Base-by-base conservation (phyloP, 1,140 invertebrate genomes). In the Charaxes varanes region DNA sequence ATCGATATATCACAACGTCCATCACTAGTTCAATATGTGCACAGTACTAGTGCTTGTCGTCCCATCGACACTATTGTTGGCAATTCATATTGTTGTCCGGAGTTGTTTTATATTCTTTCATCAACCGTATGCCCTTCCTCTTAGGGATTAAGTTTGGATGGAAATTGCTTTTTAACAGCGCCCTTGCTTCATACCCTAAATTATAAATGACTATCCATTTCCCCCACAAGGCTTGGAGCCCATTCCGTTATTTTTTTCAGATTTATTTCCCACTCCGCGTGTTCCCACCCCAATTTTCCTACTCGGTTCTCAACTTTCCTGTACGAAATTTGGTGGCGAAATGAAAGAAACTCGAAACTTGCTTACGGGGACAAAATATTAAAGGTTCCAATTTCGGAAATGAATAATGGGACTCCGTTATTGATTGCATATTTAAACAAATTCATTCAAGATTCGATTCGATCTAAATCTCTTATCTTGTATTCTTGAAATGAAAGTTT, bases 51-150 rank as follows among this genome's bases (percentile, higher is more conserved):
- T 19, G 42, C 27, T 44, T 50, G 46, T 58, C 54, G 50, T 55
- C 38, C 12, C 38, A 41, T 47, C 36, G 22, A 41, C 22, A 44
- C 58, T 53, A 49, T 59, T 64, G 60, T 62, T 55, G 59, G 33
- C 54, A 61, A 52, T 56, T 61, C 49, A 38, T 51, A 66, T 66
- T 63, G 58, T 66, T 57, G 57, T 54, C 37, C 54, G 46, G 57
- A 71, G 57, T 61, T 61, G 55, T 53, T 50, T 59, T 65, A 68
- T 65, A 41, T 58, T 70, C 64, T 69, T 62, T 62, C 45, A 26
- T 36, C 14, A 44, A 45, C 42, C 54, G 38, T 47, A 41, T 46
- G 42, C 28, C 16, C 42, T 42, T 40, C 21, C 40, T 44, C 37
- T 40, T 35, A 43, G 44, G 43, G 55, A 57, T 60, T 54, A 44